Evolutionary conservation across 2,113 vertebrate species (phyloP).

Genomic region (Rattus norvegicus): DNA sequence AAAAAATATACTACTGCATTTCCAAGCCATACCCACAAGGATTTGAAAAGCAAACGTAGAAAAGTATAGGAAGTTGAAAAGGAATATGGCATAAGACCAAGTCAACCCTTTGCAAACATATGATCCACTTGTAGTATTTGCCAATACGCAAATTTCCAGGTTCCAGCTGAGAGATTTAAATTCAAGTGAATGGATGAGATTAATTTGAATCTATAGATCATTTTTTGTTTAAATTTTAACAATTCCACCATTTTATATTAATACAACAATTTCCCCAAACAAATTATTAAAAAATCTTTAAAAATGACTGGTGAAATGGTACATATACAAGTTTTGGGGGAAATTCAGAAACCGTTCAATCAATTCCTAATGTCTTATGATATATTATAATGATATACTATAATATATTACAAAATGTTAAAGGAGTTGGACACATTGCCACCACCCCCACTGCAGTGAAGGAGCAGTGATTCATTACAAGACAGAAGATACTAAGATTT

Average conservation of each 20-base stretch:
- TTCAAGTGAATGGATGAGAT: neutral
- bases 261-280: neutral
- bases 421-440: rapidly evolving
- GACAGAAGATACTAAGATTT: neutral
- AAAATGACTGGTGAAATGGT: neutral
- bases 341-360: neutral
- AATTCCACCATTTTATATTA: neutral
- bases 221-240: neutral
- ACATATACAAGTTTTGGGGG: neutral
- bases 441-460: neutral
- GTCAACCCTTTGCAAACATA: neutral
- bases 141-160: neutral
- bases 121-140: neutral
- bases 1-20: neutral
- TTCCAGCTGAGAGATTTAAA: neutral
- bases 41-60: neutral
- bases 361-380: neutral
- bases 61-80: neutral
- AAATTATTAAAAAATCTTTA: neutral
- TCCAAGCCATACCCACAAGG: neutral
- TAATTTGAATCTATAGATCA: neutral
- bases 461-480: neutral
- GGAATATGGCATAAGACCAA: neutral
- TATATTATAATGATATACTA: neutral
- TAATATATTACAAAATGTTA: neutral